Percentiles rank a stretch among this genome's conserved stretches.
Conservation (phyloP, 2,113 vertebrate species). For the Podarcis muralis region DNA sequence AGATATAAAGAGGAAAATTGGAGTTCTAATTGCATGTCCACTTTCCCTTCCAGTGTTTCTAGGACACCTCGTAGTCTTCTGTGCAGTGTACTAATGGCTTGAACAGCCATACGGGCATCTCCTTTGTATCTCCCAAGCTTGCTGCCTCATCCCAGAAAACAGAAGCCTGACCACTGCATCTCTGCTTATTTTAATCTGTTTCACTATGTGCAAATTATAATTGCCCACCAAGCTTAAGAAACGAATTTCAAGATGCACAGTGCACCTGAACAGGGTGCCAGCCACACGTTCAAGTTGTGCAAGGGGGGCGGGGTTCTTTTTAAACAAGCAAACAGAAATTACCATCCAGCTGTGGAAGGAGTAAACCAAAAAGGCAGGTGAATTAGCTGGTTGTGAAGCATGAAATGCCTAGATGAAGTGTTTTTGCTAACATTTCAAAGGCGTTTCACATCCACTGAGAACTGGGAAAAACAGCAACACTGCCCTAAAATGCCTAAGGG, state of each 20-base stretch:
- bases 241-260: not conserved
- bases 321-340: not conserved
- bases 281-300: not conserved
- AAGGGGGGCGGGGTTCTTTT: too few species aligned
- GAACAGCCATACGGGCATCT: not conserved
- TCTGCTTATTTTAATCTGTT: not conserved
- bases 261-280: not conserved
- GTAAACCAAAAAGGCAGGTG: not conserved
- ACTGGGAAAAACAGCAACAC: not conserved
- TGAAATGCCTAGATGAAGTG: not conserved
- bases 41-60: slow-evolving; percentile 28
- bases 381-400: not conserved
- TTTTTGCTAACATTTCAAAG: not conserved
- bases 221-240: not conserved
- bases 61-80: slow-evolving; percentile 24
- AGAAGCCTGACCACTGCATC: not conserved
- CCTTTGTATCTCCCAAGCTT: not conserved
- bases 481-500: not conserved
- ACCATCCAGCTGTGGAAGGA: not conserved
- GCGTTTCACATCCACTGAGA: too few species aligned
- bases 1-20: slow-evolving; percentile 20
- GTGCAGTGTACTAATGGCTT: not conserved
- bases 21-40: slow-evolving; percentile 7
- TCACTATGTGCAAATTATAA: not conserved
- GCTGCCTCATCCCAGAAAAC: not conserved